These are phyloP conservation scores for Tapera naevia DNA, from an alignment of 2,797 vertebrate species.

Conservation along the genomic window DNA sequence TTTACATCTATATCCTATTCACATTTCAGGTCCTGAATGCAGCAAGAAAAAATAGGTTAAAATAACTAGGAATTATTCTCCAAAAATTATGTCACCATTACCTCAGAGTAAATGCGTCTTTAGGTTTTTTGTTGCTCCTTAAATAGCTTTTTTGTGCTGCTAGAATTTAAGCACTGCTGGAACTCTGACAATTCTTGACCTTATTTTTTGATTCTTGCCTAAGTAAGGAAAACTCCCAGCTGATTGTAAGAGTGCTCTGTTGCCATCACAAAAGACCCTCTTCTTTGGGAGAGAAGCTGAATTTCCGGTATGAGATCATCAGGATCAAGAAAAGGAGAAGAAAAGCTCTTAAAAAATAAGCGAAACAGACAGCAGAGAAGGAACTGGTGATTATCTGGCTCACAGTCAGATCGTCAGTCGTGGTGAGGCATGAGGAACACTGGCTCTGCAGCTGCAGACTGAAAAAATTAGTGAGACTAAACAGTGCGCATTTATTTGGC, in stretches of 20 bases:
- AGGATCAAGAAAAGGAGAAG: conserved; percentile 81
- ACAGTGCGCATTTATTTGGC: conserved; percentile 67
- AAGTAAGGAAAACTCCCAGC: conserved; percentile 78
- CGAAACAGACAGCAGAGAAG: conserved; percentile 74
- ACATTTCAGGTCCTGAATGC: conserved; percentile 62
- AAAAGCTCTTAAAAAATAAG: conserved; percentile 63
- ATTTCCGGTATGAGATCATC: conserved; percentile 87
- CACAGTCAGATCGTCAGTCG: conserved; percentile 81
- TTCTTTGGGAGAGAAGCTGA: conserved; percentile 80
- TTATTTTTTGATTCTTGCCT: conserved; percentile 77
- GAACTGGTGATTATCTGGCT: conserved; percentile 78
- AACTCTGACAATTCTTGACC: conserved; percentile 76
- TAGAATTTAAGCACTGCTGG: conserved; percentile 72
- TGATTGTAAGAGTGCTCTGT: conserved; percentile 84
- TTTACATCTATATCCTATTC: conserved; percentile 77
- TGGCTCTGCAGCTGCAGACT: conserved; percentile 71
- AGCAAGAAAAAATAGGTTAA: conserved; percentile 72
- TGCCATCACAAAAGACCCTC: conserved; percentile 83
- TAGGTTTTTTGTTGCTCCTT: conserved; percentile 75
- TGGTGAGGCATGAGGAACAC: conserved; percentile 73
- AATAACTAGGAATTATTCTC: conserved; percentile 77
- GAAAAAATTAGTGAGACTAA: conserved; percentile 44
- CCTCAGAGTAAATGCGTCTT: conserved; percentile 80
- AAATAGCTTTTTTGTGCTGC: conserved; percentile 76
- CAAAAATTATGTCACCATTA: conserved; percentile 80